Evolutionary conservation across 2,113 vertebrate genomes (phyloP).

Genomic region (Vicugna pacos): DNA sequence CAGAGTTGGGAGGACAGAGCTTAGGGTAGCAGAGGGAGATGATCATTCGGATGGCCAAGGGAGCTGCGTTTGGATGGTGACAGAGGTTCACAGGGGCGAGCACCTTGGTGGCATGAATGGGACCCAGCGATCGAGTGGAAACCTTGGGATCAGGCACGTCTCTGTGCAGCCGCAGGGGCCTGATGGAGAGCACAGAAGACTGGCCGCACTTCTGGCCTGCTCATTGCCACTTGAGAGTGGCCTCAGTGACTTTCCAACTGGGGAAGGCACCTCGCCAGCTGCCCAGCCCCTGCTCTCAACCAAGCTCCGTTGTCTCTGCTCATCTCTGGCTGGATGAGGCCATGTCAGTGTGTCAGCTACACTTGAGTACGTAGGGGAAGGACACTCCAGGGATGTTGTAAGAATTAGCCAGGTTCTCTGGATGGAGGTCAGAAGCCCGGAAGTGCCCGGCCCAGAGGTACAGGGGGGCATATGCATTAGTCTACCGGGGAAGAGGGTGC

Average conservation of each 20-base stretch:
- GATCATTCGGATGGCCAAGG: not conserved
- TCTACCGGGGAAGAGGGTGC: no score
- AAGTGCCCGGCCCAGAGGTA: not conserved
- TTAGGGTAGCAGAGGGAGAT: not conserved
- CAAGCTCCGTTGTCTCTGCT: not conserved
- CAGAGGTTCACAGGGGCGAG: not conserved
- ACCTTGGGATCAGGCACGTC: not conserved
- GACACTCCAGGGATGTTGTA: not conserved
- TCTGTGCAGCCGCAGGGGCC: not conserved
- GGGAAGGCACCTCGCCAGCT: not conserved
- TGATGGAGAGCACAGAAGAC: not conserved
- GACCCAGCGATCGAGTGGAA: not conserved
- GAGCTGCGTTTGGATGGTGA: not conserved
- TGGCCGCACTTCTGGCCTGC: not conserved
- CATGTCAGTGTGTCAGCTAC: fast-evolving
- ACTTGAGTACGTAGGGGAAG: not conserved
- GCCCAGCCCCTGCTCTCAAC: not conserved
- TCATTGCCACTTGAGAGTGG: not conserved
- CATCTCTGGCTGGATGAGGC: not conserved
- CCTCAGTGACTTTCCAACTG: not conserved
- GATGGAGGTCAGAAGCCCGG: not conserved
- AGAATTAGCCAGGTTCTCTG: not conserved
- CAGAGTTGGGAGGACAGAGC: not conserved
- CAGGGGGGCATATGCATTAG: not conserved
- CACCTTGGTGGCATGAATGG: not conserved